Evolutionary conservation across 2,888 invertebrate species (phyloP).

Genomic region (Achlya flavicornis): DNA sequence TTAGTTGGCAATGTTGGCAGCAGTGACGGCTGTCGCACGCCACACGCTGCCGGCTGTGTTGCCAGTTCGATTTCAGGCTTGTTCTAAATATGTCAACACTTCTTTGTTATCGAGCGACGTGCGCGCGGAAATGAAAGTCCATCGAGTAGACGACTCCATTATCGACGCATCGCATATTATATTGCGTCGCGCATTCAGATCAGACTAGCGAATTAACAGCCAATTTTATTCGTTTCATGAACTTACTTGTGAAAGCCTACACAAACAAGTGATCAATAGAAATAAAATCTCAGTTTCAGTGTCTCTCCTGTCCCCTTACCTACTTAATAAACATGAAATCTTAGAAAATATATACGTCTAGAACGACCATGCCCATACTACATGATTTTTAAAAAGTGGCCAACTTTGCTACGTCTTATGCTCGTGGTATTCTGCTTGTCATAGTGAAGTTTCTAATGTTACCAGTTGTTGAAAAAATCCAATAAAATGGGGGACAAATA

Average conservation of each 20-base stretch:
- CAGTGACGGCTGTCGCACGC: conserved; percentile 75
- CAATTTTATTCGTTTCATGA: conserved; percentile 24
- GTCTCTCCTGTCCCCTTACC: too few relatives aligned
- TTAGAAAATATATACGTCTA: too few relatives aligned
- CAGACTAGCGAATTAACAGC: conserved; percentile 48
- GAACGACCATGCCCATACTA: too few relatives aligned
- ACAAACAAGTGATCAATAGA: not conserved
- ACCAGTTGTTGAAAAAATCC: too few relatives aligned
- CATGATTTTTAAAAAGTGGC: too few relatives aligned
- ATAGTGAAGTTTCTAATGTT: too few relatives aligned
- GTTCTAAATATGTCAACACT: conserved; percentile 83
- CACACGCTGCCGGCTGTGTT: conserved; percentile 46
- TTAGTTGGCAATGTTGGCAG: conserved; percentile 62
- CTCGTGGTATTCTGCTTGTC: too few relatives aligned
- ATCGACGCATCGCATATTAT: conserved; percentile 74
- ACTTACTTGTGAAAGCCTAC: conserved; percentile 21
- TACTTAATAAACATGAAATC: too few relatives aligned
- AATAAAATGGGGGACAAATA: too few relatives aligned
- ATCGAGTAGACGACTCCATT: conserved; percentile 73
- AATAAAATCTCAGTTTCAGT: not conserved
- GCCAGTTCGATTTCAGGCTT: conserved; percentile 81
- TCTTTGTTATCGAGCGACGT: conserved; percentile 81
- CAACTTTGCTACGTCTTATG: too few relatives aligned
- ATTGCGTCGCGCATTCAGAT: conserved; percentile 42
- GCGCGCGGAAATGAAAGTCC: conserved; percentile 82